Conservation (phyloP, 2,113 vertebrate genomes). For the Larimichthys crocea region DNA sequence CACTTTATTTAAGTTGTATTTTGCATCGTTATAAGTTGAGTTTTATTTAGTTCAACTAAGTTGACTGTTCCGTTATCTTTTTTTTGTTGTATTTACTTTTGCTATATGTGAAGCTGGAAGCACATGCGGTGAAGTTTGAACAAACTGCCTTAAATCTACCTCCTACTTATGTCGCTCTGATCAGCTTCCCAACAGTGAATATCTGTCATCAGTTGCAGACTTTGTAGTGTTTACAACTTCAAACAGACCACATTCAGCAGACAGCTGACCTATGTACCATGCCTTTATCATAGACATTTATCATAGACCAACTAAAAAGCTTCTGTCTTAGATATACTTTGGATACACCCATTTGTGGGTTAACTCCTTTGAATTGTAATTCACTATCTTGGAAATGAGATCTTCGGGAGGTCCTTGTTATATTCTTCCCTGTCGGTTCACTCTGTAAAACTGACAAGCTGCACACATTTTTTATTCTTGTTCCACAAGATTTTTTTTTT, state of each 20-base stretch:
- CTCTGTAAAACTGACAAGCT: neutral
- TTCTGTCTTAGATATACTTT: neutral
- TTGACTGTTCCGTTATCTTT: too few relatives aligned
- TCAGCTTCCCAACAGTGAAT: neutral
- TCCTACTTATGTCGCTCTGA: too few relatives aligned
- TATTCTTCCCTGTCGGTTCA: neutral
- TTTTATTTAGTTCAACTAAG: too few relatives aligned
- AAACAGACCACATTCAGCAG: neutral
- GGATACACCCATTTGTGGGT: neutral
- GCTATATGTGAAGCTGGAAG: too few relatives aligned
- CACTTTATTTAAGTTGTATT: too few relatives aligned
- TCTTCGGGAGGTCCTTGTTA: neutral
- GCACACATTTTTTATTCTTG: neutral
- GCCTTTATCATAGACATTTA: neutral
- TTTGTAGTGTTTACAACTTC: neutral
- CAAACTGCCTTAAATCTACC: too few relatives aligned
- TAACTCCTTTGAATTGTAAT: neutral
- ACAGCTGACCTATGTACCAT: neutral
- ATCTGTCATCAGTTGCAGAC: neutral
- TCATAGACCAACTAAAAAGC: too few relatives aligned
- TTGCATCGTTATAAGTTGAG: too few relatives aligned
- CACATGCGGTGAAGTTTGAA: too few relatives aligned
- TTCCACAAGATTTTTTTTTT: neutral
- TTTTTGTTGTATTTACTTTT: too few relatives aligned
- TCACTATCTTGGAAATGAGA: neutral